Evolutionary conservation across 2,113 vertebrate genomes (phyloP).

Genomic region (Panthera uncia): DNA sequence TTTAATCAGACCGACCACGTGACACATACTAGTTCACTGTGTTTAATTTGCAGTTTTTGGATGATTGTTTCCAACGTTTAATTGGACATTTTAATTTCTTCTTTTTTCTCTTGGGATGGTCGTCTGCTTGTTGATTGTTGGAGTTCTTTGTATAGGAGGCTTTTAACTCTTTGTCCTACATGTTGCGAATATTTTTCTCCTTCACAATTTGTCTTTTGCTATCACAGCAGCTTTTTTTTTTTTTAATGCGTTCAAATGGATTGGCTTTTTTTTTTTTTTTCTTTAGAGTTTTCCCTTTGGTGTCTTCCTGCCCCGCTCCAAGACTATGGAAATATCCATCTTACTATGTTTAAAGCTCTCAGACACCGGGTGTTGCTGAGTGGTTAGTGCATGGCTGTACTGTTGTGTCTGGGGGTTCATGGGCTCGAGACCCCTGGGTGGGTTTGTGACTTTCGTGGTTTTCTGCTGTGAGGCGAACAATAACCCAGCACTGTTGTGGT

Average conservation of each 20-base stretch:
- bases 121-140: not conserved
- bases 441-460: not conserved
- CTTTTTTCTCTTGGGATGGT: not conserved
- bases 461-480: not conserved
- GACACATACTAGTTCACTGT: not conserved
- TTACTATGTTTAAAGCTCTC: not conserved
- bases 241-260: no score
- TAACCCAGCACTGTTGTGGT: not conserved
- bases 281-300: not conserved
- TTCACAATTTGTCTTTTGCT: not conserved
- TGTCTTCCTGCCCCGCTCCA: not conserved
- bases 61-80: not conserved
- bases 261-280: not conserved
- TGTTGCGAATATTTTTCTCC: not conserved
- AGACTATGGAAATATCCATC: not conserved
- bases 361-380: fast-evolving
- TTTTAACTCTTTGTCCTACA: not conserved
- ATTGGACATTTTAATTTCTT: not conserved
- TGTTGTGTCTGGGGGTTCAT: fast-evolving
- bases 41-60: not conserved
- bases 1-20: fast-evolving
- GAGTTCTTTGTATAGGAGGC: not conserved
- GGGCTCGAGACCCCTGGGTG: not conserved
- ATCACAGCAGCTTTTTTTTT: not conserved
- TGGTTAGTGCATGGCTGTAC: not conserved